Evolutionary conservation across 2,113 vertebrate genomes (phyloP), one percentile per base, ranked within the genome.

Genomic region (Regulus satrapa): DNA sequence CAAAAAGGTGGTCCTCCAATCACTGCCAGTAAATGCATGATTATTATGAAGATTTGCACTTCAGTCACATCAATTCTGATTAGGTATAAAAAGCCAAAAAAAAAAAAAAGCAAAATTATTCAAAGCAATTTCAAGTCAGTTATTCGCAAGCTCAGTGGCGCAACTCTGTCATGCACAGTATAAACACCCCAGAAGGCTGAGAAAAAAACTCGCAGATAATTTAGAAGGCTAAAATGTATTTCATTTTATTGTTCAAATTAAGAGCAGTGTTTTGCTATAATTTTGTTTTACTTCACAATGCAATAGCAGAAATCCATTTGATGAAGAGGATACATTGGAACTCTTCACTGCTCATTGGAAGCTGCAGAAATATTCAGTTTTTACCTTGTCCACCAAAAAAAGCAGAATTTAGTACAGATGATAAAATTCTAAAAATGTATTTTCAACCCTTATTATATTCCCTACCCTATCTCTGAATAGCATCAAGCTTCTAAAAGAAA

Each of bases 51-150:
- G 99, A 99, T 99, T 98, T 99, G 99, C 95, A 99, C 99, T 98
- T 99, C 99, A 97, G 99, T 99, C 98, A 99, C 99, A 98, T 99
- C 99, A 98, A 99, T 99, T 98, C 99, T 99, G 98, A 98, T 98
- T 97, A 98, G 97, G 97, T 97, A 97, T 91, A 98, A 97, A 98
- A 98, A 97, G 98, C 96, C 97, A 97, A 97, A 97, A 92, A 94
- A 97, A 97, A 97, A 91, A 94, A 95, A 97, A 49, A 97, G 97
- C 97, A 98, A 69, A 97, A 97, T 99, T 98, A 98, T 71, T 97
- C 76, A 93, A 96, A 98, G 97, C 97, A 91, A 97, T 96, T 97
- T 97, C 87, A 84, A 85, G 89, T 96, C 95, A 91, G 95, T 97
- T 90, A 94, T 90, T 96, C 25, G 95, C 97, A 98, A 97, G 98